Base-by-base conservation (phyloP, 1,140 invertebrate genomes). In the Himalopsyche phryganea region DNA sequence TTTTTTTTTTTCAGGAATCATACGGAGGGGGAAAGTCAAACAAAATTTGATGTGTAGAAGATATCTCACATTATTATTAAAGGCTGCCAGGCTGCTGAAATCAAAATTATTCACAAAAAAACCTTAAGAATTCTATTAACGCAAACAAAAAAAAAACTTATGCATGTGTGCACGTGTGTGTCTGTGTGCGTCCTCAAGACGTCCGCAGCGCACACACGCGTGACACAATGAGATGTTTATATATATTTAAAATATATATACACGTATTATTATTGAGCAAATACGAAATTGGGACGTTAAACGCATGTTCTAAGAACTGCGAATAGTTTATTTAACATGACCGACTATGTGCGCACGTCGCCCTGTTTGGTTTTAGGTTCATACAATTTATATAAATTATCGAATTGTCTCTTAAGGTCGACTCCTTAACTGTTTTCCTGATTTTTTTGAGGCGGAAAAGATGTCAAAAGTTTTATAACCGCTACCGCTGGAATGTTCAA, bases 41-140 rank as follows among this genome's bases (percentile, higher is more conserved):
- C 36, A 60, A 60, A 28, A 60, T 60, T 54, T 60, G 58, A 60
- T 60, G 58, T 10, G 51, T 56, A 17, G 36, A 38, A 18, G 38
- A 53, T 20, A 35, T 50, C 35, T 54, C 49, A 19, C 45, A 44
- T 32, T 52, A 59, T 28, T 59, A 47, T 52, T 6, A 59, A 33
- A 46, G 41, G 42, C 47, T 14, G 50, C 50, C 7, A 13, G 41
- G 45, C 49, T 32, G 50, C 41, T 33, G 38, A 40, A 40, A 13
- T 13, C 3, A 13, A 40, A 40, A 40, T 40, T 40, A 40, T 40
- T 40, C 38, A 40, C 38, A 40, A 40, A 40, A 40, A 40, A 40
- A 40, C 38, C 38, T 40, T 40, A 40, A 40, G 38, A 40, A 40
- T 5, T 40, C 23, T 40, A 40, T 40, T 40, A 40, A 40, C 11